phyloP scores from a whole-genome alignment of 2,113 vertebrate species.

The Gadus chalcogrammus region DNA sequence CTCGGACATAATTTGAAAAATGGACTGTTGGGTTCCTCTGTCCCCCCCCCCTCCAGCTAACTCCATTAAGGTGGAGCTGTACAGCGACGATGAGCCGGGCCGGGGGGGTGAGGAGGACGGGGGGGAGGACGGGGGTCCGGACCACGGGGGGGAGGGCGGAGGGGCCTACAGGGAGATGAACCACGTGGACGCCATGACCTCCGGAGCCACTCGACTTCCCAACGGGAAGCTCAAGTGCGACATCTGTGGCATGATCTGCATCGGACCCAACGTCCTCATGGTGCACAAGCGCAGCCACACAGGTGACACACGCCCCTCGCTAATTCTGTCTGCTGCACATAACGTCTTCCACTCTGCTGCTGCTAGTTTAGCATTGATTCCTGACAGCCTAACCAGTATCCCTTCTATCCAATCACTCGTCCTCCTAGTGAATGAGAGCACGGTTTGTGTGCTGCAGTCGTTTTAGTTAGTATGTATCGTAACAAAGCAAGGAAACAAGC shows the following conservation, averaged over 20 bases:
- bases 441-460: too few relatives aligned
- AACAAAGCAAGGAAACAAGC: too few relatives aligned
- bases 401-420: too few relatives aligned
- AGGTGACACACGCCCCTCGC: constrained; percentile 68
- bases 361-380: too few relatives aligned
- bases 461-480: too few relatives aligned
- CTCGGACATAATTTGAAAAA: not conserved
- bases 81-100: constrained; percentile 92
- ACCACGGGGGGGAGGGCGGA: constrained; percentile 74
- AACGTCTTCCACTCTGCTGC: too few relatives aligned
- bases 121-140: constrained; percentile 73
- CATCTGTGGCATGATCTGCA: constrained; percentile 96
- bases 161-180: constrained; percentile 83
- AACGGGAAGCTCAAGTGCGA: constrained; percentile 96
- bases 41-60: constrained; percentile 70
- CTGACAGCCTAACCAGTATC: too few relatives aligned
- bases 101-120: constrained; percentile 79
- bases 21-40: not conserved
- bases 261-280: constrained; percentile 97
- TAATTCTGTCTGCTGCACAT: too few relatives aligned
- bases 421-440: too few relatives aligned
- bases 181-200: constrained; percentile 78
- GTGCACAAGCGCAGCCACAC: constrained; percentile 98
- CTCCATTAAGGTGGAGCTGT: constrained; percentile 97
- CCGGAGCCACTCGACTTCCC: constrained; percentile 85